Conservation (phyloP, 2,888 invertebrate genomes). For the Emesis furor region DNA sequence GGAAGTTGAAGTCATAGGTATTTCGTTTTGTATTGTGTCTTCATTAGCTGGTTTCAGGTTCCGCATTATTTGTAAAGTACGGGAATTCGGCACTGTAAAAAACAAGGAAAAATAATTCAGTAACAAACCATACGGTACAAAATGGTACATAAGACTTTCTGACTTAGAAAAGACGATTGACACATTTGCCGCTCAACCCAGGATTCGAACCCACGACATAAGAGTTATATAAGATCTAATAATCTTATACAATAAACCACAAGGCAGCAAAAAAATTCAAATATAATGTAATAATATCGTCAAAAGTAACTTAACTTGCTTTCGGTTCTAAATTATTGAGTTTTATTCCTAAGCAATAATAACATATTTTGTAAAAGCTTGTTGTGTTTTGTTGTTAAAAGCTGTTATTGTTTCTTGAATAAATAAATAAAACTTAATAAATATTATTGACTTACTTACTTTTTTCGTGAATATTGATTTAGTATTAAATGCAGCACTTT, state of each 20-base stretch:
- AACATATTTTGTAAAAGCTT: not conserved
- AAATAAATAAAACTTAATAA: conserved; percentile 2
- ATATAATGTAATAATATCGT: not conserved
- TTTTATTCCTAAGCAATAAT: not conserved
- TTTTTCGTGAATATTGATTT: not conserved
- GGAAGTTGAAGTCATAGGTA: not conserved
- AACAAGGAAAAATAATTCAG: no score
- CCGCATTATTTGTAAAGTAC: conserved; percentile 3
- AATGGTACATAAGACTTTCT: no score
- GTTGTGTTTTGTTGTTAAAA: no score
- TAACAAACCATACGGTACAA: no score
- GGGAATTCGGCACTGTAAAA: conserved; percentile 9
- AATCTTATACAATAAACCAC: not conserved
- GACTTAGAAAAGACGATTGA: no score
- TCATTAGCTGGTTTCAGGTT: not conserved
- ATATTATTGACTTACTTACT: not conserved
- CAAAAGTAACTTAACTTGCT: conserved; percentile 5
- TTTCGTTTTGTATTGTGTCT: not conserved
- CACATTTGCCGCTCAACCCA: not conserved
- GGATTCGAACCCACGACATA: not conserved
- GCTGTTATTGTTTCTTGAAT: not conserved
- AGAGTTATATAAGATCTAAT: not conserved
- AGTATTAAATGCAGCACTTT: not conserved
- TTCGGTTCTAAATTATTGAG: not conserved
- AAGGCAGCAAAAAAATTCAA: no score